phyloP scores from a whole-genome alignment of 1,140 invertebrate species.

The Aculops lycopersici region DNA sequence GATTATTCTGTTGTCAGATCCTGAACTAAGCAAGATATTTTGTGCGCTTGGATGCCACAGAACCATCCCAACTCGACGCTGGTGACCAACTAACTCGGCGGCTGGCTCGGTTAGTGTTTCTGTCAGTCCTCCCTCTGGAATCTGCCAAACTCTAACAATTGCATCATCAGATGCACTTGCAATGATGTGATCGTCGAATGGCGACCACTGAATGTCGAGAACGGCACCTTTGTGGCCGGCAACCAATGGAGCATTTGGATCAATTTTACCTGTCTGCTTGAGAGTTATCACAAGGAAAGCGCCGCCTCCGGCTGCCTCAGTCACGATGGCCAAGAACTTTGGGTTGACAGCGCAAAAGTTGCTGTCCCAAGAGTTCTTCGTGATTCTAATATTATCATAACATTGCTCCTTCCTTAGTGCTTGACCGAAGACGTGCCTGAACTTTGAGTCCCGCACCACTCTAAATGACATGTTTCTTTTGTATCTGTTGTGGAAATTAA shows the following conservation, averaged over 20 bases:
- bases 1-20: constrained; percentile 33
- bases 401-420: constrained; percentile 84
- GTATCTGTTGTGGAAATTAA: too few species aligned
- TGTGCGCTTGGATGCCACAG: constrained; percentile 87
- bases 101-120: constrained; percentile 63
- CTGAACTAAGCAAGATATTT: constrained; percentile 72
- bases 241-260: constrained; percentile 68
- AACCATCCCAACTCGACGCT: constrained; percentile 71
- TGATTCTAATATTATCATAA: constrained; percentile 92
- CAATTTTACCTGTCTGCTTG: constrained; percentile 67
- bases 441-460: constrained; percentile 77
- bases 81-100: constrained; percentile 69
- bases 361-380: constrained; percentile 91
- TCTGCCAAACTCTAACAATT: constrained; percentile 89
- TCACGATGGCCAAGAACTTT: constrained; percentile 94
- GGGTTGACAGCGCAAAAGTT: constrained; percentile 96
- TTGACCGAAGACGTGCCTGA: constrained; percentile 92
- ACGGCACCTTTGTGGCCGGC: constrained; percentile 93
- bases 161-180: constrained; percentile 93
- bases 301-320: constrained; percentile 87
- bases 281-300: constrained; percentile 90
- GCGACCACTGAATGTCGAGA: constrained; percentile 90
- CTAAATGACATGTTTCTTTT: constrained; percentile 73
- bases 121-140: constrained; percentile 51
- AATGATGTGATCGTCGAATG: constrained; percentile 93